Base-by-base conservation (phyloP, 2,797 vertebrate genomes). In the Rhinella marina region DNA sequence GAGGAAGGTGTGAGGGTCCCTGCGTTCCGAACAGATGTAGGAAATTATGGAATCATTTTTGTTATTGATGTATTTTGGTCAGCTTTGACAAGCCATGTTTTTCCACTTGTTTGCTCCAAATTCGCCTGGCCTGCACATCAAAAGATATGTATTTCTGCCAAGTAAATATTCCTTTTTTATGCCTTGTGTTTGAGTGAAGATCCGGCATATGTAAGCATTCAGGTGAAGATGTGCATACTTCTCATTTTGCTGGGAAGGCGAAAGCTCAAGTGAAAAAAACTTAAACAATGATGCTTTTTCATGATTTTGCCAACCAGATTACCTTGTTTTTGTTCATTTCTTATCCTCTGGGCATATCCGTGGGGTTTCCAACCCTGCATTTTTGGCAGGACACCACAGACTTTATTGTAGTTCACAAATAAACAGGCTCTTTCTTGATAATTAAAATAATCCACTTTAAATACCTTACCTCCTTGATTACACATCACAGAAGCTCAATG, bases 1-100 rank as follows among this genome's bases (percentile, higher is more conserved):
- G 88, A 89, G 92, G 93, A 90, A 84, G 70, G 88, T 89, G 88
- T 89, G 85, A 89, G 85, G 73, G 85, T 89, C 88, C 84, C 90
- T 92, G 90, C 87, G 90, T 91, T 90, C 91, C 92, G 92, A 92
- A 92, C 93, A 91, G 92, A 94, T 95, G 93, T 93, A 94, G 88
- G 88, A 92, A 90, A 92, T 90, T 89, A 88, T 87, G 91, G 92
- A 92, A 91, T 93, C 92, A 91, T 92, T 89, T 93, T 91, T 89
- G 85, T 87, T 89, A 89, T 94, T 94, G 94, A 93, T 92, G 88
- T 92, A 92, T 94, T 94, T 92, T 91, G 88, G 85, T 91, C 90
- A 92, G 93, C 91, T 92, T 92, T 91, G 93, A 93, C 92, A 91
- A 91, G 91, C 88, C 90, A 90, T 90, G 89, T 91, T 94, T 93